phyloP scores from a whole-genome alignment of 2,888 invertebrate genomes.

The Cyclophora albipunctata region DNA sequence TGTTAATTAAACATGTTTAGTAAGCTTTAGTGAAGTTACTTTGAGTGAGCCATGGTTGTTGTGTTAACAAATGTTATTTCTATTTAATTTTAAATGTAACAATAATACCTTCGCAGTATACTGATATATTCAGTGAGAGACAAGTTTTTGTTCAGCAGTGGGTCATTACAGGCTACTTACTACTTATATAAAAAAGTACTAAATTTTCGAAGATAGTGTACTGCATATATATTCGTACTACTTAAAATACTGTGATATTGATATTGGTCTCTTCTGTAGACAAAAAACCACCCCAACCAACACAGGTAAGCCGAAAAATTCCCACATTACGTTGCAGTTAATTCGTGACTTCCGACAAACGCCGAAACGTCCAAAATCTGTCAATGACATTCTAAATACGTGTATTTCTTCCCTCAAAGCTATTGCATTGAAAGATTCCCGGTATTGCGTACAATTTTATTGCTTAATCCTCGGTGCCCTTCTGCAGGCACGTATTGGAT shows the following conservation, averaged over 20 bases:
- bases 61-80: too few relatives aligned
- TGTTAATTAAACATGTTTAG: too few relatives aligned
- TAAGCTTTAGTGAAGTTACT: not conserved
- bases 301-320: constrained; percentile 8
- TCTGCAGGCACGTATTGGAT: constrained; percentile 13
- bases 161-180: too few relatives aligned
- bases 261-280: not conserved
- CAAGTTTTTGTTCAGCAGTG: too few relatives aligned
- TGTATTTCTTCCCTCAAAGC: constrained; percentile 21
- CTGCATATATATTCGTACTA: too few relatives aligned
- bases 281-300: not conserved
- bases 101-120: too few relatives aligned
- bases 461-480: constrained; percentile 13
- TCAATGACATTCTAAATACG: constrained; percentile 23
- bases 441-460: constrained; percentile 15
- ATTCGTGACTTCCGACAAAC: constrained; percentile 38
- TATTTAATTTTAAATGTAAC: too few relatives aligned
- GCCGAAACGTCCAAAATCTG: constrained; percentile 15
- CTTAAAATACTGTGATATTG: too few relatives aligned
- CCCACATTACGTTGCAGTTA: constrained; percentile 20
- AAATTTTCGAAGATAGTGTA: too few relatives aligned
- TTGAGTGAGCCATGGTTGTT: too few relatives aligned
- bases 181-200: too few relatives aligned
- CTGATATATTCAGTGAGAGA: too few relatives aligned
- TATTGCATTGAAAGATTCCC: constrained; percentile 6